Percentiles rank a stretch among this genome's conserved stretches.
Conservation (phyloP, 2,888 invertebrate genomes). For the Eucera pruinosa region DNA sequence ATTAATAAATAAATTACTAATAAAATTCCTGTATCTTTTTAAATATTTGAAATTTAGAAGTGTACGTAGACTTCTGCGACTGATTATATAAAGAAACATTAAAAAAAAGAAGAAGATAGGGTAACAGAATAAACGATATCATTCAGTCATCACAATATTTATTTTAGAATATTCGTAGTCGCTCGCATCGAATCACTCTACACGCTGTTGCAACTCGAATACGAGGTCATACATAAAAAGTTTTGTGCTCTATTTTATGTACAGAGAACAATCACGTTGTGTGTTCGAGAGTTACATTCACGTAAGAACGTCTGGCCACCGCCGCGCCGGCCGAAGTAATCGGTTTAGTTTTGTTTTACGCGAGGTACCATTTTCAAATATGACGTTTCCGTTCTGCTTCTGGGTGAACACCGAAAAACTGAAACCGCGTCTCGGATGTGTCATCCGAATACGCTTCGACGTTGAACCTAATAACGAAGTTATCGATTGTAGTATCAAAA, state of each 20-base stretch:
- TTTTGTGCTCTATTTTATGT: slow-evolving; percentile 52
- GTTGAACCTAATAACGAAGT: slow-evolving; percentile 43
- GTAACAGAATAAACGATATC: neutral
- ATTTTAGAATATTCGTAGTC: slow-evolving; percentile 62
- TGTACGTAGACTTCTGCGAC: too few species aligned
- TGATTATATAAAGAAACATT: too few species aligned
- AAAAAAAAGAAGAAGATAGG: neutral
- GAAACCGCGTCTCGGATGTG: slow-evolving; percentile 10
- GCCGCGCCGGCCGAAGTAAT: slow-evolving; percentile 35
- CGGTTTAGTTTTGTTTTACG: slow-evolving; percentile 39
- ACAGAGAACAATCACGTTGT: slow-evolving; percentile 57
- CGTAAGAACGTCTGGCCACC: slow-evolving; percentile 31
- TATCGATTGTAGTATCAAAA: slow-evolving; percentile 55
- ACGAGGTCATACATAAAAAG: slow-evolving; percentile 64
- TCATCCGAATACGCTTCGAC: slow-evolving; percentile 3
- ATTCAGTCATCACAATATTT: slow-evolving; percentile 62
- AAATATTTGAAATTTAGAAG: too few species aligned
- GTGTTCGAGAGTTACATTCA: slow-evolving; percentile 42
- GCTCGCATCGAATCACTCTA: slow-evolving; percentile 41
- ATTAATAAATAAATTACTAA: too few species aligned
- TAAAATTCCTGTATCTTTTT: too few species aligned
- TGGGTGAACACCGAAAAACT: slow-evolving; percentile 16
- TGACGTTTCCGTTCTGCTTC: neutral
- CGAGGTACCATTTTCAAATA: slow-evolving; percentile 27
- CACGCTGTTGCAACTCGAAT: slow-evolving; percentile 25